A percentile compares a stretch with the other conserved stretches of the same genome.
phyloP scores from a whole-genome alignment of 2,113 vertebrate genomes.

The Rhea pennata region DNA sequence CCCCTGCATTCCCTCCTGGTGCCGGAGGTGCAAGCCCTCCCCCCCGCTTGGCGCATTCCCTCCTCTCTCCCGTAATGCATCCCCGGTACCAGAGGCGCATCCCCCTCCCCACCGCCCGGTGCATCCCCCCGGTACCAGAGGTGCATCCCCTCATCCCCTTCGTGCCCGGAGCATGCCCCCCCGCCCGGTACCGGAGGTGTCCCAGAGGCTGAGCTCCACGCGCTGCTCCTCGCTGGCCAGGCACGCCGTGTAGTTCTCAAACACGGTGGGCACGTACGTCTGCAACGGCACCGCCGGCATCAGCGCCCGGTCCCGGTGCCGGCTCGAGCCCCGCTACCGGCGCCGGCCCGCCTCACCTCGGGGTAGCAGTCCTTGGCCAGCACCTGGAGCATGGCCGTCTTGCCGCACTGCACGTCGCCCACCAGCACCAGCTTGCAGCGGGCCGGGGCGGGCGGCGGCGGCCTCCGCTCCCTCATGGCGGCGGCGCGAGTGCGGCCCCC shows the following conservation, averaged over 20 bases:
- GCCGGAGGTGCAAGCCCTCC: too few species aligned
- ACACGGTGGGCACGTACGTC: constrained; percentile 95
- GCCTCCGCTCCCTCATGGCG: constrained; percentile 91
- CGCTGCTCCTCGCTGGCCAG: constrained; percentile 92
- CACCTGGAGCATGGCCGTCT: constrained; percentile 97
- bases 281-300: constrained; percentile 57
- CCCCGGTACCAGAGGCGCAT: too few species aligned
- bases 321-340: not conserved
- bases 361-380: constrained; percentile 95
- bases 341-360: constrained; percentile 81
- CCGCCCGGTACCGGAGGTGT: constrained; percentile 91
- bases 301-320: not conserved
- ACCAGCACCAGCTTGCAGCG: constrained; percentile 94
- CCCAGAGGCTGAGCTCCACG: constrained; percentile 95
- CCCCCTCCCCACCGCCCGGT: too few species aligned
- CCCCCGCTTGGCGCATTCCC: too few species aligned
- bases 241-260: constrained; percentile 96
- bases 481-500: fast-evolving
- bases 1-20: too few species aligned
- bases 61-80: too few species aligned
- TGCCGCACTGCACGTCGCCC: constrained; percentile 95
- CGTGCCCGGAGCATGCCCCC: not conserved
- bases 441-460: constrained; percentile 83
- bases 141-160: not conserved
- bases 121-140: not conserved